Evolutionary conservation across 2,113 vertebrate genomes (phyloP).

Genomic region (Benitochromis conjunctus): DNA sequence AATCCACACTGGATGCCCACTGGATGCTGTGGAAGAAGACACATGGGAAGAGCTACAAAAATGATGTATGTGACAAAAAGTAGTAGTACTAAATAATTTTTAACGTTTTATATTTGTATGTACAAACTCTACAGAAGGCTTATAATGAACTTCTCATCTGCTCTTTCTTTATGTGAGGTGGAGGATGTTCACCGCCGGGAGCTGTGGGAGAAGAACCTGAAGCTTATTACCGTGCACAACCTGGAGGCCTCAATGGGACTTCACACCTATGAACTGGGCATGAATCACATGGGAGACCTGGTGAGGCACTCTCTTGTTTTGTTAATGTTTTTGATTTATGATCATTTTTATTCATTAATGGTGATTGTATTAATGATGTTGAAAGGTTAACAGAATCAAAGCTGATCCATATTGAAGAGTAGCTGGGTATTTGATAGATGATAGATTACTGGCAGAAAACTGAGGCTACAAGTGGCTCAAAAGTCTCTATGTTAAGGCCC

Average conservation of each 20-base stretch:
- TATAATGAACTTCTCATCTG: background rate
- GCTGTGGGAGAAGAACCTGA: constrained; percentile 86
- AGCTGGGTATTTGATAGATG: background rate
- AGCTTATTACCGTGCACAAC: constrained; percentile 81
- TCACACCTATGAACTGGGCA: constrained; percentile 80
- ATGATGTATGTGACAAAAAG: constrained; percentile 28
- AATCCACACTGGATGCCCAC: constrained; percentile 65
- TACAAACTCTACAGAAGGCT: accelerated
- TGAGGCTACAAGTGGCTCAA: background rate
- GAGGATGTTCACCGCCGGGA: constrained; percentile 73
- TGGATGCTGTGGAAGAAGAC: constrained; percentile 81
- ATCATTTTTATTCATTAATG: background rate
- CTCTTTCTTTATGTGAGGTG: constrained; percentile 45
- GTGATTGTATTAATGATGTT: background rate
- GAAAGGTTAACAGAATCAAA: accelerated
- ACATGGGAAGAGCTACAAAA: constrained; percentile 61
- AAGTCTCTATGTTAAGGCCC: background rate
- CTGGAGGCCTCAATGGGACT: constrained; percentile 86
- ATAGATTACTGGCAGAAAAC: background rate
- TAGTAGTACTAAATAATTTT: background rate
- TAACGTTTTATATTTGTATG: background rate
- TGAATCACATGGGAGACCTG: constrained; percentile 89
- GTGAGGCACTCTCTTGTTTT: constrained; percentile 23
- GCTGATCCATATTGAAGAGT: background rate
- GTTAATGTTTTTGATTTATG: background rate